Evolutionary conservation across 2,888 invertebrate genomes (phyloP), one percentile per base, ranked within the genome.

Genomic region (Hirtodrosophila histrioides): DNA sequence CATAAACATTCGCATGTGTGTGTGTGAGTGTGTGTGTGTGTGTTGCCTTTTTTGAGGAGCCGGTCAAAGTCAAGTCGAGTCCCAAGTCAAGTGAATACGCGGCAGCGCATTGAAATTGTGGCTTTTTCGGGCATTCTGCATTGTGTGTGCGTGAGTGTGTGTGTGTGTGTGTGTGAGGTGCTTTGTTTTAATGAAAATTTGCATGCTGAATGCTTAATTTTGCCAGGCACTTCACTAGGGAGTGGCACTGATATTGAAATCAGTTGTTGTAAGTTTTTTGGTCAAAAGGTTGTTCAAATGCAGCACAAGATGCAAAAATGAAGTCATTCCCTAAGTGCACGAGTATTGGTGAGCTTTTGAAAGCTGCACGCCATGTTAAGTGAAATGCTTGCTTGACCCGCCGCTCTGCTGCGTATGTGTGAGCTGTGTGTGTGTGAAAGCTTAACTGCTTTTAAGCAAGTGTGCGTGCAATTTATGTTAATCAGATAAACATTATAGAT

Each of bases 131-230:
- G 37, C 43, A 56, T 46, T 48, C 33, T 44, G 50, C 51, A 46
- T 41, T n/a, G 10, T 39, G 9, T 33, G 11, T 51, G n/a, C 3
- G 17, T 17, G 17, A 1, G 17, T 17, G 17, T 51, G n/a, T 27
- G 17, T 17, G 17, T 17, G 17, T 17, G 17, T 17, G 17, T 17
- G 17, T 37, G 35, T 35, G 17, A 54, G 61, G 74, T 58, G 71
- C 77, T 76, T 76, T 74, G 72, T 78, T 82, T 87, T 78, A 65
- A 85, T 78, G 43, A 72, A 74, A 79, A 88, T 82, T 82, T 82
- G 88, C 82, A 82, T 82, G 83, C 77, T 65, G 86, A 87, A 88
- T 86, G 64, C 80, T 79, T 83, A 86, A 82, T 85, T 75, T 73
- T 62, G 55, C 58, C 53, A 61, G 60, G 60, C 66, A 60, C 48